Base-by-base conservation (phyloP, 2,797 vertebrate genomes). In the Acanthurus leucopareius region DNA sequence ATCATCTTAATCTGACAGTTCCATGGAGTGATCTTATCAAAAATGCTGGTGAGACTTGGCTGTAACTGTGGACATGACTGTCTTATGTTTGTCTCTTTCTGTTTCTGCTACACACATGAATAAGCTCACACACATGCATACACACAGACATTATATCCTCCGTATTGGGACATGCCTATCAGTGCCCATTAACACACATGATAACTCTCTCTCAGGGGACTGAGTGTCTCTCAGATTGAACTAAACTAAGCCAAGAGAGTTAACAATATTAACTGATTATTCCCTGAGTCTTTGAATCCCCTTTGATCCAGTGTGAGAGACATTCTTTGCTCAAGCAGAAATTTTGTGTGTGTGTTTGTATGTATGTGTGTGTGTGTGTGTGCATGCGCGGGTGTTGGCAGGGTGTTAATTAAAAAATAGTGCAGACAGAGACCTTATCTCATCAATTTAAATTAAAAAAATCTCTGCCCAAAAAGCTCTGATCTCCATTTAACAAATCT, bases 381-480 rank as follows among this genome's bases (percentile, higher is more conserved):
- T 73, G 10, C 16, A 42, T 65, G 7, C 2, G 32, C 45, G 65
- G 53, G 58, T 67, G 57, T 56, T 47, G 59, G 47, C 44, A 44
- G 48, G 45, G 74, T 63, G 44, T 63, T 75, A 80, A 67, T 68
- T 81, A 70, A 79, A 73, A 64, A 44, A 25, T 11, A 73, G 67
- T 7, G 5, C 42, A 70, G 77, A 82, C 77, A 72, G 69, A 77
- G 69, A 77, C 82, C 73, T 61, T 57, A 77, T 70, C 81, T 86
- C 64, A 56, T 67, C 61, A 13, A 75, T 80, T 82, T 82, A 73
- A 80, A 79, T 25, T 25, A 3, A 69, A 69, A 73, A 70, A 67
- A 80, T 78, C 77, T 22, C 61, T n/a, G n/a, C n/a, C n/a, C n/a
- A n/a, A n/a, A n/a, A n/a, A 53, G 67, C 71, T 77, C 81, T 77